Base-by-base conservation (phyloP, 2,797 vertebrate species). In the Neopelma chrysocephalum region DNA sequence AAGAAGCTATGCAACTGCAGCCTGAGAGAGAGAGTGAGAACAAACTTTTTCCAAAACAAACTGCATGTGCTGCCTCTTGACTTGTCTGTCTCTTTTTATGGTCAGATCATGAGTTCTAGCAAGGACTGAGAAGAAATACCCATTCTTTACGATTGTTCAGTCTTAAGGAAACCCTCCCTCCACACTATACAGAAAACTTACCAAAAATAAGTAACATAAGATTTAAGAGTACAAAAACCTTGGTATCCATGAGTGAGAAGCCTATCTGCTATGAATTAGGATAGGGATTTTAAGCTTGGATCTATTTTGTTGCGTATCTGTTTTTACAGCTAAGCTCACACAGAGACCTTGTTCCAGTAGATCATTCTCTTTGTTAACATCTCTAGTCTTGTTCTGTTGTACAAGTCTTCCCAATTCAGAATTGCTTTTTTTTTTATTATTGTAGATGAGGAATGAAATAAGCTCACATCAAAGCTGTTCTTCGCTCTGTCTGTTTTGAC, bases 401-500 rank as follows among this genome's bases (percentile, higher is more conserved):
- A 81, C 65, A 57, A 76, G 47, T 43, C 25, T 83, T 86, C 1
- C 6, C 62, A 40, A 90, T 84, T 92, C 75, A 81, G 91, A 87
- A 50, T 38, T 31, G 27, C 6, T 18, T 12, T 72, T 91, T 57
- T 86, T 11, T 27, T 91, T 19, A n/a, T 53, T 57, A 25, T 91
- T 94, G 10, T 70, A 85, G 34, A 40, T 40, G 45, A 80, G 73
- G 50, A 93, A 51, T 56, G 21, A 56, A 95, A 92, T 93, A 61
- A 87, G 64, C 92, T 96, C 91, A 90, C 34, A 94, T 69, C 40
- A 86, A 95, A 97, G 76, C 43, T 86, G 89, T 94, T 96, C 71
- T 93, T 91, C 94, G 81, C 21, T 81, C 69, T 73, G 38, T 87
- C 91, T 86, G 20, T 93, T 96, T 96, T 92, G 83, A 91, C 92